Evolutionary conservation across 1,140 invertebrate species (phyloP), one percentile per base, ranked within the genome.

Genomic region (Pogonognathellus flavescens): DNA sequence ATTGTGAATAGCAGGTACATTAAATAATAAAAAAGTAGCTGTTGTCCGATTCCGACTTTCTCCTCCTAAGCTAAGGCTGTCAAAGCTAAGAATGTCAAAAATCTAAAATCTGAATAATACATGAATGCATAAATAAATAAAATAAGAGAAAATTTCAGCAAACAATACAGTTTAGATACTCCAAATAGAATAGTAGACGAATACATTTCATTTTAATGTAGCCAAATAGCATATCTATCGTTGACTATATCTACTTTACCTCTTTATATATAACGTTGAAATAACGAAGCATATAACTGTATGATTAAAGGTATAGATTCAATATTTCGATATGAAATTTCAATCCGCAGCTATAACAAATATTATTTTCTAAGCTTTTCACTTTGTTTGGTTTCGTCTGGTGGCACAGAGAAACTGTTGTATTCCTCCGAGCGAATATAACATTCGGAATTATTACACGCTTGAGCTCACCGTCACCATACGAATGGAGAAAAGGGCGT

Each of bases 121-220:
- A 76, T 76, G 70, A 76, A 76, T 49, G 70, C 70, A 76, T 76
- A 76, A 16, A 76, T 76, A 76, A 76, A 76, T 76, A 76, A 76
- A 76, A 72, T 16, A 41, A 9, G 18, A 72, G 66, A 72, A 31
- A 31, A 76, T 41, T 41, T 41, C 31, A 41, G 31, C 31, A 41
- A 41, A 41, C 31, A 41, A 41, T 41, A 41, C 31, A 41, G 31
- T 41, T 41, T 41, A 6, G 31, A 41, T 41, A 41, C 31, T 6
- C 31, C 31, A 1, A 41, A 6, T 41, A 41, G 2, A 41, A 41
- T 3, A 3, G 31, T 41, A 41, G 6, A 41, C 2, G 31, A 41
- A 1, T 41, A 6, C 31, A 41, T 41, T 41, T 41, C 31, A 41
- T 41, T 6, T 6, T 41, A n/a, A n/a, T n/a, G n/a, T 41, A 41